Percentiles rank a stretch among this genome's conserved stretches.
Evolutionary conservation across 2,888 invertebrate genomes (phyloP).

Genomic region (Rhingia campestris): DNA sequence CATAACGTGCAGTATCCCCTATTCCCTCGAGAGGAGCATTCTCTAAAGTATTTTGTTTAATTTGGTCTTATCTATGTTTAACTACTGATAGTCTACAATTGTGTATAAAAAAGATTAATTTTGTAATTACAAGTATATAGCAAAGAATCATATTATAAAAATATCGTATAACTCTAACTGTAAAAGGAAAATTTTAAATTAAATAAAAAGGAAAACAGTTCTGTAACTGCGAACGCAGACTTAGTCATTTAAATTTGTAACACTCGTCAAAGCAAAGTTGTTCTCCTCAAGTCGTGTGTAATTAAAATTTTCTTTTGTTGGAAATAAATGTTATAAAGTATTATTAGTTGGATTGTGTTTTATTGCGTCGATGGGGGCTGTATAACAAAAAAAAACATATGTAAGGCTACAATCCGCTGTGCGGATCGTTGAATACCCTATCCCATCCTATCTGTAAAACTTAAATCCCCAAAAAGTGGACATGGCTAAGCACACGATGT

Average conservation of each 20-base stretch:
- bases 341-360: conserved; percentile 49
- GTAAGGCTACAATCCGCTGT: too few relatives aligned
- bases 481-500: too few relatives aligned
- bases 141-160: conserved; percentile 22
- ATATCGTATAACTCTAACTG: not conserved
- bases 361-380: not conserved
- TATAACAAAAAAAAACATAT: too few relatives aligned
- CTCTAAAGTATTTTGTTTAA: conserved; percentile 11
- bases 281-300: conserved; percentile 39
- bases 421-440: too few relatives aligned
- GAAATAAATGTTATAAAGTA: conserved; percentile 72
- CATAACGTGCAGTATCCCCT: conserved; percentile 22
- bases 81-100: conserved; percentile 19
- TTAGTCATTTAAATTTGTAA: conserved; percentile 54
- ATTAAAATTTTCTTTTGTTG: conserved; percentile 53
- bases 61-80: conserved; percentile 15
- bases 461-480: too few relatives aligned
- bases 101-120: conserved; percentile 51
- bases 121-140: conserved; percentile 50
- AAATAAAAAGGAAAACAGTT: conserved; percentile 19
- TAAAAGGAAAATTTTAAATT: conserved; percentile 32
- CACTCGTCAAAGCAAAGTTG: conserved; percentile 23
- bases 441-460: too few relatives aligned
- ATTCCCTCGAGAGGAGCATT: conserved; percentile 6
- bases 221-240: conserved; percentile 46